Evolutionary conservation across 2,888 invertebrate genomes (phyloP), one percentile per base, ranked within the genome.

Genomic region (Pseudolycoriella hygida): DNA sequence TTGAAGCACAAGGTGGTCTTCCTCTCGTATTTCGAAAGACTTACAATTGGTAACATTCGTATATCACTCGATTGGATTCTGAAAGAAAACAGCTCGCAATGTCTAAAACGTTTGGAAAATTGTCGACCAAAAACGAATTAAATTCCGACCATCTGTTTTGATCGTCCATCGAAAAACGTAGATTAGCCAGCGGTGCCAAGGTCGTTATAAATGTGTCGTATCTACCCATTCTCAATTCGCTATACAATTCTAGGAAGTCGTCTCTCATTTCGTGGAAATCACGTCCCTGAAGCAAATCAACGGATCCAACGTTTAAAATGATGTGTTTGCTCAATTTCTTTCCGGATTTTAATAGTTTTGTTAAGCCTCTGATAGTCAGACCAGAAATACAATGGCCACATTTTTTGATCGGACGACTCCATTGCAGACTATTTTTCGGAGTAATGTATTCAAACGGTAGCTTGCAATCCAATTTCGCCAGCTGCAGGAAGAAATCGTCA

Each of bases 301-400:
- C 62, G 2, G 65, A 63, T 11, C 64, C 64, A 37, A 64, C 57
- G 46, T 64, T 65, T 11, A 64, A 52, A 46, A 64, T 62, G 12
- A 25, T 25, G 4, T 25, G 25, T 6, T 25, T 25, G 25, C 25
- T 25, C 8, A 8, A 6, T 25, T 6, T 25, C 25, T 6, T 8
- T 6, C 8, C 8, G 5, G 25, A 25, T 25, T 25, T 8, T 4
- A 25, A 25, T 8, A 25, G 4, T 6, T 25, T 25, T 25, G 25
- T 25, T 4, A 25, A 4, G 8, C 25, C 8, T 6, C 25, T 4
- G 25, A 25, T 25, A 8, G 25, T 6, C 25, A 6, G 25, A 25
- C 25, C 25, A 25, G 25, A 25, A 25, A 25, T 8, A 25, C 25
- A 25, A 8, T 6, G 25, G 8, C 25, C 25, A 25, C 25, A 25